Evolutionary conservation across 2,797 vertebrate species (phyloP), one percentile per base, ranked within the genome.

Genomic region (Acipenser transmontanus): DNA sequence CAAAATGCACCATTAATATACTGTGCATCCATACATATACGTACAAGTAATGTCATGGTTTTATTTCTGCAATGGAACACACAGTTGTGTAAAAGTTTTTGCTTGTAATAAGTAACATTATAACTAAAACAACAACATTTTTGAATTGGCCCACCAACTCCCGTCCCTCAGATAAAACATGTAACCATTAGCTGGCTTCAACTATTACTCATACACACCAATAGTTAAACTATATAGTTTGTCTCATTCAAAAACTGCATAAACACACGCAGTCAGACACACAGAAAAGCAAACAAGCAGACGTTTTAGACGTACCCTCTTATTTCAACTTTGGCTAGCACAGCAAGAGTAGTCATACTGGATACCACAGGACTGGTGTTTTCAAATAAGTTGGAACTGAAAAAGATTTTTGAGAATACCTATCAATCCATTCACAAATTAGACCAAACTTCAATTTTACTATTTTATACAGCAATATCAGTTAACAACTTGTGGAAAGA

Each of bases 331-430:
- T 87, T 91, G 64, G 95, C 91, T 54, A 87, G 85, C 68, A 97
- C 92, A 3, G 94, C 94, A 51, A 99, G 90, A 14, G 94, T 85
- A 47, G 87, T 93, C 79, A 87, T 61, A 47, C 91, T 89, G 57
- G 88, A 91, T 0, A 90, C 83, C 66, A 88, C 68, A 2, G 91
- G 87, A 76, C 96, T 99, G 65, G 81, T 81, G 71, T 87, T 94
- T 80, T 95, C 78, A 70, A 90, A 96, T 75, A 93, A 87, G 77
- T 99, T 99, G 4, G 96, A 96, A 80, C 96, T 98, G 82, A 66
- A 89, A 83, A 56, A 66, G 64, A 77, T 54, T 54, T 34, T 54
- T 54, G 4, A 8, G 51, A 54, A n/a, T 6, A 54, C 51, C 34
- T 34, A 34, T 34, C 34, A 34, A 34, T 34, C 34, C 34, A 34